A percentile compares a stretch with the other conserved stretches of the same genome.
phyloP scores from a whole-genome alignment of 2,888 invertebrate species.

The Zaprionus obscuricornis region DNA sequence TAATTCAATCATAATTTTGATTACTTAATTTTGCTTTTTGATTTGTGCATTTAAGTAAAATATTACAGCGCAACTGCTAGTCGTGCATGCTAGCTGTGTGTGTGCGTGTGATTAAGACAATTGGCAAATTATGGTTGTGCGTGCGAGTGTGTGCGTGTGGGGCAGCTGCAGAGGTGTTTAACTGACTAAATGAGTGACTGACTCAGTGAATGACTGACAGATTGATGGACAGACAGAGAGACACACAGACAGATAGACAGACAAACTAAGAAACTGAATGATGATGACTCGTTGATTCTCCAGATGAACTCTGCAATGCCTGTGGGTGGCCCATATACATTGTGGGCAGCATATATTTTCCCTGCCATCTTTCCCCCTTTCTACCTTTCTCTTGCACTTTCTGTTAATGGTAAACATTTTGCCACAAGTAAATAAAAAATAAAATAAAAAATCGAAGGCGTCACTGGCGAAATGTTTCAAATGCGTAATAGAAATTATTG shows the following conservation, averaged over 20 bases:
- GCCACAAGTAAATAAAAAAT: too few species aligned
- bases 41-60: not conserved
- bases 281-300: conserved; percentile 14
- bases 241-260: too few species aligned
- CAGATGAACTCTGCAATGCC: conserved; percentile 7
- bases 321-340: conserved; percentile 22
- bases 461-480: conserved; percentile 27
- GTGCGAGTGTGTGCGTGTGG: not conserved
- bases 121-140: conserved; percentile 5
- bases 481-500: conserved; percentile 41
- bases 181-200: not conserved
- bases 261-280: too few species aligned
- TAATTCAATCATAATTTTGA: too few species aligned
- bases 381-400: too few species aligned
- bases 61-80: conserved; percentile 1
- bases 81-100: not conserved
- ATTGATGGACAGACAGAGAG: too few species aligned
- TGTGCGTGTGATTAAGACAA: conserved; percentile 13
- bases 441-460: conserved; percentile 29
- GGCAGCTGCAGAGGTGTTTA: conserved; percentile 19
- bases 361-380: too few species aligned
- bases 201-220: conserved; percentile 1
- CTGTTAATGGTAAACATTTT: conserved; percentile 35
- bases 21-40: not conserved
- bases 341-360: not conserved